These are phyloP conservation scores for Boulengeromyrus knoepffleri DNA, from an alignment of 2,113 vertebrate species.

Conservation along the genomic window DNA sequence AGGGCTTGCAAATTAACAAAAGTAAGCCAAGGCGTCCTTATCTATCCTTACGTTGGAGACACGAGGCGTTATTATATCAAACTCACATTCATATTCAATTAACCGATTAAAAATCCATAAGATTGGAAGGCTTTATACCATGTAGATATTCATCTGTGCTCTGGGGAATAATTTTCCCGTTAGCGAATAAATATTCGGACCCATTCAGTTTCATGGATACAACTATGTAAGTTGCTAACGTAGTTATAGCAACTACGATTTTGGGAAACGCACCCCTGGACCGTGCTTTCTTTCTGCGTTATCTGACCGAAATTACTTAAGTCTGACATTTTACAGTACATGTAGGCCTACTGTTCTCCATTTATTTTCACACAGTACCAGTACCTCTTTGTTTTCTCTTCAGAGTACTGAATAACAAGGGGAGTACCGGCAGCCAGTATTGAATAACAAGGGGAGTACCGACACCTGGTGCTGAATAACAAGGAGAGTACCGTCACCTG, in stretches of 20 bases:
- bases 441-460: too few relatives aligned
- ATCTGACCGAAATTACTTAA: neutral
- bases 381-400: too few relatives aligned
- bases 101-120: neutral
- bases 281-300: neutral
- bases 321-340: neutral
- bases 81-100: constrained; percentile 1
- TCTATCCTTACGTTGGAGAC: neutral
- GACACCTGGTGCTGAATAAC: too few relatives aligned
- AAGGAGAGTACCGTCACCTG: too few relatives aligned
- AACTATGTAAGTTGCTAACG: neutral
- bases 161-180: neutral
- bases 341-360: too few relatives aligned
- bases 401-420: too few relatives aligned
- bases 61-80: neutral
- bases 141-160: neutral
- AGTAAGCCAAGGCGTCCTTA: neutral
- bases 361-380: too few relatives aligned
- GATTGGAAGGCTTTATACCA: neutral
- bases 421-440: too few relatives aligned
- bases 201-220: neutral
- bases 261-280: neutral
- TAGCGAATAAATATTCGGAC: neutral
- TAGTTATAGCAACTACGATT: neutral
- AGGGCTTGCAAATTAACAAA: neutral